A percentile compares a stretch with the other conserved stretches of the same genome.
Conservation (phyloP, 2,113 vertebrate genomes). For the Xenus cinereus region DNA sequence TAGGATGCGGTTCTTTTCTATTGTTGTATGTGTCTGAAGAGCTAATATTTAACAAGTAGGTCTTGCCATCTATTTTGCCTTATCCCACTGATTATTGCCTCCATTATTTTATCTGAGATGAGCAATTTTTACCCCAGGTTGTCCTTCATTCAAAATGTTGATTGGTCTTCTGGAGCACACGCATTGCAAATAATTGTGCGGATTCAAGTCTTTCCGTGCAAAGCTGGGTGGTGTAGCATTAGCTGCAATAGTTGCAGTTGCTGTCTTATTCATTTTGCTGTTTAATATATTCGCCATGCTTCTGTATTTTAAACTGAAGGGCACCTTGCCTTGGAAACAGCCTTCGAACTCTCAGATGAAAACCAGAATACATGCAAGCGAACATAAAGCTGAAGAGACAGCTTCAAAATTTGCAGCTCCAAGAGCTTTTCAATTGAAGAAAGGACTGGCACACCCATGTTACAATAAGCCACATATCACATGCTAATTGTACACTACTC, state of each 20-base stretch:
- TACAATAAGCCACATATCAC: neutral
- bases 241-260: neutral
- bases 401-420: neutral
- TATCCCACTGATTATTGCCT: neutral
- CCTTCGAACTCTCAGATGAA: neutral
- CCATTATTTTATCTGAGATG: conserved; percentile 2
- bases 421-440: neutral
- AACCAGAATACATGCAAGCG: conserved; percentile 1
- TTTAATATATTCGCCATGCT: neutral
- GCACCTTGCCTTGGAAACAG: conserved; percentile 38
- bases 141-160: neutral
- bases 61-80: neutral
- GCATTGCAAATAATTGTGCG: neutral
- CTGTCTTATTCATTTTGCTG: neutral
- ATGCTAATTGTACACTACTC: neutral
- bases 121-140: neutral
- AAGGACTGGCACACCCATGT: neutral
- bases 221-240: neutral
- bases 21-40: neutral
- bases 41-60: neutral
- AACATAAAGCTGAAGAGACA: neutral
- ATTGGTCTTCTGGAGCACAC: neutral
- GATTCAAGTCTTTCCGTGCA: neutral
- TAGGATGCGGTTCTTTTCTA: neutral
- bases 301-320: conserved; percentile 41